Base-by-base conservation (phyloP, 2,888 invertebrate species). In the Melangyna quadrimaculata region DNA sequence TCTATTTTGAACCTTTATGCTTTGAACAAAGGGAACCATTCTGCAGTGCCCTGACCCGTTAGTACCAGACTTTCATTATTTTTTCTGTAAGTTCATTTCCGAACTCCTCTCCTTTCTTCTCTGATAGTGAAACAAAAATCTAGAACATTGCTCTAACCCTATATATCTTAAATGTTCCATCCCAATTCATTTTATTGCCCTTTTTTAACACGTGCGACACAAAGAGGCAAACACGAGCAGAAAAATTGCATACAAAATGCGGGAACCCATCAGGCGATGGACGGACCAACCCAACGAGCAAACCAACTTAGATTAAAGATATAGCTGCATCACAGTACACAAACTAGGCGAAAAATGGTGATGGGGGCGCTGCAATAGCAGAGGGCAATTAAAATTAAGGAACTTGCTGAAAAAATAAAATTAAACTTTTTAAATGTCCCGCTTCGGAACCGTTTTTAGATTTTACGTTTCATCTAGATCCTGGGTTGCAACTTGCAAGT, bases 381-480 rank as follows among this genome's bases (percentile, higher is more conserved):
- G 45, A 45, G 67, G 84, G 78, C 87, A 87, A 87, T 87, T 87
- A 82, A 87, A 87, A 87, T 87, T 78, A 87, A 78, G 82, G 71
- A 87, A 87, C 78, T 82, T 81, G 74, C 37, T 55, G 59, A 78
- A 71, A 78, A 86, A 81, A 78, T n/a, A 82, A 87, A 87, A 57
- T 57, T 57, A 82, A 78, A 82, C 87, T 82, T 67, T 78, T 82
- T 78, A 78, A 87, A 87, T 87, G 82, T 82, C 82, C 86, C 78
- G 65, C 78, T 86, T 78, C 80, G 80, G 43, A 84, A 80, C 35
- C 51, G 79, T 77, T 82, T 78, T 82, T 72, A 73, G 53, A 67
- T 69, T 63, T 53, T 59, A 55, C 37, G 40, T 74, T 59, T 69
- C 29, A 29, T 53, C 65, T 65, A 32, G 19, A 63, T 63, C 63